Base-by-base conservation (phyloP, 2,113 vertebrate species). In the Platanista minor region DNA sequence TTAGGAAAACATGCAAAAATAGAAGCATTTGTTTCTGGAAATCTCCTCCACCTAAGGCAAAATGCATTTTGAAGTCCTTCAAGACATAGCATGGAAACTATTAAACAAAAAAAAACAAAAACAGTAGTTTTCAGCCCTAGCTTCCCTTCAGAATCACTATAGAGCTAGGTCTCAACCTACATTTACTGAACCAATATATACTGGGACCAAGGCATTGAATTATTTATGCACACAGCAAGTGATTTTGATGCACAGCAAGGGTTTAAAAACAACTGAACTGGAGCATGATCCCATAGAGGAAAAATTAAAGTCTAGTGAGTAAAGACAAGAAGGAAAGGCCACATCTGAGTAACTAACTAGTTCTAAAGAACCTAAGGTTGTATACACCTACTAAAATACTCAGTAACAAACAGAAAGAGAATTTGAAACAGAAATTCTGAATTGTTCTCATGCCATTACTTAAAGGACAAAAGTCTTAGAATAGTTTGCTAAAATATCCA, bases 1-100 rank as follows among this genome's bases (percentile, higher is more conserved):
- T 52, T 52, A 96, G 85, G 39, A 90, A 97, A 97, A 87, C 69
- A 91, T 25, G 21, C 54, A 97, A 95, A 90, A 85, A 88, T 5
- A 21, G n/a, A 87, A 86, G 39, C 5, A 71, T 33, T 57, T 57
- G 54, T 92, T 90, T 96, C 77, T 91, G 21, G 39, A 97, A 83
- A 94, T 91, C 14, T 75, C 62, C n/a, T 69, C 59, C 46, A 83
- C 6, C 17, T 4, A 91, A 95, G 31, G 54, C 93, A 91, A 95
- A 97, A 77, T 39, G 5, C 43, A 88, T 61, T 91, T 87, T 67
- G 25, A 94, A 85, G 36, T 94, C 61, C 86, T 88, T 91, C 72
- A 88, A 92, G 64, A 91, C 71, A 78, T 0, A 97, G 71, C 23
- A 86, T 75, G 23, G 80, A 92, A 93, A 93, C 36, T 82, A 77